Percentiles rank a stretch among this genome's conserved stretches.
These are phyloP conservation scores for Lycaena phlaeas DNA, from an alignment of 2,888 invertebrate species.

Conservation along the genomic window DNA sequence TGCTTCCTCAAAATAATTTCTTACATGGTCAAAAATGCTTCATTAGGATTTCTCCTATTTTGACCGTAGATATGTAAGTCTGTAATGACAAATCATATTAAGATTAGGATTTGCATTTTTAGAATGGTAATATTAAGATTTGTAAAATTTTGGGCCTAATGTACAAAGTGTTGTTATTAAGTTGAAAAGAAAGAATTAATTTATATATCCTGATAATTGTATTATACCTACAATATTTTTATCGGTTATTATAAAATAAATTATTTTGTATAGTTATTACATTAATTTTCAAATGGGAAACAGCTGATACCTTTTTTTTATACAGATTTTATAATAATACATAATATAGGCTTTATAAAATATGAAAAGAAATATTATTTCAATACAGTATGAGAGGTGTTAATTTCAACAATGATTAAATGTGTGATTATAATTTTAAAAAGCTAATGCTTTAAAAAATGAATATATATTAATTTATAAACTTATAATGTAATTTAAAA, in stretches of 20 bases:
- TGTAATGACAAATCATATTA: slow-evolving; percentile 10
- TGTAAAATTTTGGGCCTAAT: slow-evolving; percentile 14
- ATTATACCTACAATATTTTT: slow-evolving; percentile 3
- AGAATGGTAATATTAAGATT: slow-evolving; percentile 3
- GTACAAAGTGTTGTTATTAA: slow-evolving; percentile 15
- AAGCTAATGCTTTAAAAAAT: too few species aligned
- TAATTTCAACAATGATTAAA: too few species aligned
- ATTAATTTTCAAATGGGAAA: too few species aligned
- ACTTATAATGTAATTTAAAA: too few species aligned
- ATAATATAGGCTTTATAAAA: not conserved
- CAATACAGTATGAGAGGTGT: too few species aligned
- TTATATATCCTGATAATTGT: slow-evolving; percentile 8
- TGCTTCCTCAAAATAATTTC: slow-evolving; percentile 11
- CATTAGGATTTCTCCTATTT: not conserved
- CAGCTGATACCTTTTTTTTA: too few species aligned
- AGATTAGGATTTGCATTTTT: slow-evolving; percentile 6
- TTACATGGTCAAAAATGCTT: slow-evolving; percentile 6
- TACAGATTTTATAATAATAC: too few species aligned
- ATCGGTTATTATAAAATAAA: slow-evolving; percentile 5
- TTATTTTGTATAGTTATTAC: too few species aligned
- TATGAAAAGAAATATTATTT: too few species aligned
- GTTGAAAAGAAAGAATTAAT: slow-evolving; percentile 6
- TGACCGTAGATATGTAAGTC: slow-evolving; percentile 4
- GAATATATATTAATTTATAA: too few species aligned
- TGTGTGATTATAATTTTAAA: too few species aligned